Conservation (phyloP, 2,888 invertebrate genomes). For the Eupithecia dodoneata region DNA sequence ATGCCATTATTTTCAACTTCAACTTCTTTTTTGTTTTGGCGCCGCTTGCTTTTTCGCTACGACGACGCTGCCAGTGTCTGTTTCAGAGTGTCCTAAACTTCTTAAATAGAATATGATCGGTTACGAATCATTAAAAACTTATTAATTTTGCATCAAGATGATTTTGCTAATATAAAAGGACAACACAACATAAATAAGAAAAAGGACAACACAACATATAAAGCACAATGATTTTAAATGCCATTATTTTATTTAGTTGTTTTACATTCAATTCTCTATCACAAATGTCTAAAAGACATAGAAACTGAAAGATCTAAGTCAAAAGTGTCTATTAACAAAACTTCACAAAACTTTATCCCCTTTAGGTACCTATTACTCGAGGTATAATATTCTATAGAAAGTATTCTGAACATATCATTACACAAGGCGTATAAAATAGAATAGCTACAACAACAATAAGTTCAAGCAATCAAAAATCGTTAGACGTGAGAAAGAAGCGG, state of each 20-base stretch:
- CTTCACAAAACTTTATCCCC: neutral
- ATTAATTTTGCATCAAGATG: too few species aligned
- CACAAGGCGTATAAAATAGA: conserved; percentile 35
- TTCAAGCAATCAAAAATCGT: conserved; percentile 57
- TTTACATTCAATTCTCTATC: neutral
- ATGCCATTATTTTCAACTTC: neutral
- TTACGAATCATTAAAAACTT: too few species aligned
- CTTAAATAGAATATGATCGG: too few species aligned
- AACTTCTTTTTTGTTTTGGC: too few species aligned
- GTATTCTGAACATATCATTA: conserved; percentile 25
- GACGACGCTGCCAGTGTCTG: too few species aligned
- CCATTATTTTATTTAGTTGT: neutral
- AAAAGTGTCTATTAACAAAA: neutral
- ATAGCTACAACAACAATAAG: conserved; percentile 56
- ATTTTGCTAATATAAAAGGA: too few species aligned
- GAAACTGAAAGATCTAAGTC: neutral
- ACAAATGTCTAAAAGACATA: neutral
- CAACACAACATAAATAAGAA: too few species aligned
- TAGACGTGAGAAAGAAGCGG: conserved; percentile 72
- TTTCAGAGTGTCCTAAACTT: too few species aligned
- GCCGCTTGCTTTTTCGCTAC: too few species aligned
- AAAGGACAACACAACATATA: too few species aligned
- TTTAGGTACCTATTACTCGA: neutral
- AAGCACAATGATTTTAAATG: neutral
- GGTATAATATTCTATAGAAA: neutral